Percentiles rank a stretch among this genome's conserved stretches.
Evolutionary conservation across 1,140 invertebrate genomes (phyloP).

Genomic region (Tetramorium alpestre): DNA sequence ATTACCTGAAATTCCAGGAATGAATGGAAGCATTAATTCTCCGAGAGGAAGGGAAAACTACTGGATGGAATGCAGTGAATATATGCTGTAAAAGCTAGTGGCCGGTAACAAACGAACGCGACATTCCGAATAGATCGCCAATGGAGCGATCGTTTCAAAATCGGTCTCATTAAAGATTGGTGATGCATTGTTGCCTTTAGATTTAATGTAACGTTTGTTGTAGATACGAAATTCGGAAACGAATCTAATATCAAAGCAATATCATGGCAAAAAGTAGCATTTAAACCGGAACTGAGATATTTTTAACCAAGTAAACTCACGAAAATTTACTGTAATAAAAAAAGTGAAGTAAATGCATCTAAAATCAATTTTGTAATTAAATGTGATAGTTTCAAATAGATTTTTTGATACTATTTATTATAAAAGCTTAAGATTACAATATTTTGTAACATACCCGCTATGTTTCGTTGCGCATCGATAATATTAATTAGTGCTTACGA

Average conservation of each 20-base stretch:
- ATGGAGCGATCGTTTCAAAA: constrained; percentile 49
- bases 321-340: not conserved
- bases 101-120: constrained; percentile 55
- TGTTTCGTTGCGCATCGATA: constrained; percentile 5
- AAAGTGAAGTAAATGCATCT: not conserved
- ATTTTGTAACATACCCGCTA: not conserved
- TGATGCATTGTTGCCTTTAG: constrained; percentile 28
- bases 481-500: constrained; percentile 7
- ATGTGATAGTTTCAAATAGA: not conserved
- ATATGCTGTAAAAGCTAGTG: constrained; percentile 49
- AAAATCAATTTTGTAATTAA: not conserved
- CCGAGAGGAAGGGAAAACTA: constrained; percentile 51
- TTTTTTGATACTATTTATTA: not conserved
- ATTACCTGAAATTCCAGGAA: constrained; percentile 68
- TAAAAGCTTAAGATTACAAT: not conserved
- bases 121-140: constrained; percentile 66
- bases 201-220: constrained; percentile 32
- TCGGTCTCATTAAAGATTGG: constrained; percentile 23
- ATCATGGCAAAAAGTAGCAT: not conserved
- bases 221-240: not conserved
- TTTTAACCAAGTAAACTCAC: not conserved
- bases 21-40: constrained; percentile 68
- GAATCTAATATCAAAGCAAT: not conserved
- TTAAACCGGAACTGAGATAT: not conserved
- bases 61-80: constrained; percentile 62